Percentiles rank a stretch among this genome's conserved stretches.
These are phyloP conservation scores for Delphinus delphis DNA, from an alignment of 2,113 vertebrate species.

Conservation along the genomic window DNA sequence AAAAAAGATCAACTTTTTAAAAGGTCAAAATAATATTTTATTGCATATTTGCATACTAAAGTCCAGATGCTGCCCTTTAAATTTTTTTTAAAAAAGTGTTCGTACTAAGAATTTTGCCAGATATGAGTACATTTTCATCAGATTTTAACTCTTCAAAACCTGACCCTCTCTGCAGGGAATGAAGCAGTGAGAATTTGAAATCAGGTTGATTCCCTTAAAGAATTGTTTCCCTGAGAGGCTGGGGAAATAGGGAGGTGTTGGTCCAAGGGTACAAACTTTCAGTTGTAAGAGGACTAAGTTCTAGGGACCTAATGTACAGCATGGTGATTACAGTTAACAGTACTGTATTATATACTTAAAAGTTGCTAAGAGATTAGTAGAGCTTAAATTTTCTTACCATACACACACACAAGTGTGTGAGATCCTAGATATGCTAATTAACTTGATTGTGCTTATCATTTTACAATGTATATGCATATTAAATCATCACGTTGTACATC, in stretches of 20 bases:
- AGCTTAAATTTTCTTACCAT: not conserved
- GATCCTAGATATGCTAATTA: not conserved
- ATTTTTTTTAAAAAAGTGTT: not conserved
- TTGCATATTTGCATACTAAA: slow-evolving; percentile 41
- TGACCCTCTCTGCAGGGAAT: not conserved
- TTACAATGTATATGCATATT: not conserved
- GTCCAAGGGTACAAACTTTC: not conserved
- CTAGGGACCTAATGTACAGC: not conserved
- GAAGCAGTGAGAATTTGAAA: not conserved
- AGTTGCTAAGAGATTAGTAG: not conserved
- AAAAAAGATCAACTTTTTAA: slow-evolving; percentile 59
- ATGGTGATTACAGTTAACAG: not conserved
- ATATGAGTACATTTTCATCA: slow-evolving; percentile 33
- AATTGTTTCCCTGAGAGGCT: not conserved
- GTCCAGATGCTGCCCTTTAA: slow-evolving; percentile 37
- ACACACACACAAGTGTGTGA: not conserved
- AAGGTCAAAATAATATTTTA: slow-evolving; percentile 52
- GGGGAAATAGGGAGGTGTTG: not conserved
- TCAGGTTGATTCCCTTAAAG: not conserved
- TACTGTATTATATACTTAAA: not conserved
- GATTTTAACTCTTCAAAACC: slow-evolving; percentile 36
- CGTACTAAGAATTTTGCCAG: slow-evolving; percentile 17
- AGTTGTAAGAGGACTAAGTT: not conserved
- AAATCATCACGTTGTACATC: not conserved
- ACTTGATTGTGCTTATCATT: not conserved